Evolutionary conservation across 92 coral and sea anemone genomes (phyloP).

Genomic region (Paramuricea clavata): DNA sequence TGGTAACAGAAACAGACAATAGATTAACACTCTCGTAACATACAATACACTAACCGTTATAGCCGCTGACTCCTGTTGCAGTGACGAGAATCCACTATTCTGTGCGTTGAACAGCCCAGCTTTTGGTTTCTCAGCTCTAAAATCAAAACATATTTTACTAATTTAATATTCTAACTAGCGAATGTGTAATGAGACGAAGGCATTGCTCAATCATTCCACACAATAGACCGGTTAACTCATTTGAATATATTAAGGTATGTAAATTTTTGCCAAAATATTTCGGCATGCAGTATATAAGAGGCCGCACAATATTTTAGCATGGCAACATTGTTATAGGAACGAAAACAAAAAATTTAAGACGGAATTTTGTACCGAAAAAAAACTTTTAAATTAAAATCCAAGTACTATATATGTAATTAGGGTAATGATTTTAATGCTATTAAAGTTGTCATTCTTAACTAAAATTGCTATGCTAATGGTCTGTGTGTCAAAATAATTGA

Average conservation of each 20-base stretch:
- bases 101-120: neutral
- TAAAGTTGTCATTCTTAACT: neutral
- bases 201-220: constrained; percentile 18
- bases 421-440: neutral
- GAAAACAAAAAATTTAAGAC: constrained; percentile 1
- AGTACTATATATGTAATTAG: neutral
- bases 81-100: neutral
- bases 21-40: neutral
- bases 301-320: neutral
- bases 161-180: constrained; percentile 41
- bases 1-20: neutral
- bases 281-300: neutral
- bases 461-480: neutral
- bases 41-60: neutral
- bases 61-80: neutral
- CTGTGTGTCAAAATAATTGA: neutral
- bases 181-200: neutral
- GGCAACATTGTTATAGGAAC: neutral
- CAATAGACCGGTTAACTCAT: neutral
- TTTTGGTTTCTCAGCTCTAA: constrained; percentile 21
- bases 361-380: no score
- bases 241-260: constrained; percentile 30
- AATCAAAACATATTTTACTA: constrained; percentile 31
- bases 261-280: constrained; percentile 10
- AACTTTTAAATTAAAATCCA: no score